phyloP scores from a whole-genome alignment of 2,113 vertebrate species.

The Ictalurus punctatus region DNA sequence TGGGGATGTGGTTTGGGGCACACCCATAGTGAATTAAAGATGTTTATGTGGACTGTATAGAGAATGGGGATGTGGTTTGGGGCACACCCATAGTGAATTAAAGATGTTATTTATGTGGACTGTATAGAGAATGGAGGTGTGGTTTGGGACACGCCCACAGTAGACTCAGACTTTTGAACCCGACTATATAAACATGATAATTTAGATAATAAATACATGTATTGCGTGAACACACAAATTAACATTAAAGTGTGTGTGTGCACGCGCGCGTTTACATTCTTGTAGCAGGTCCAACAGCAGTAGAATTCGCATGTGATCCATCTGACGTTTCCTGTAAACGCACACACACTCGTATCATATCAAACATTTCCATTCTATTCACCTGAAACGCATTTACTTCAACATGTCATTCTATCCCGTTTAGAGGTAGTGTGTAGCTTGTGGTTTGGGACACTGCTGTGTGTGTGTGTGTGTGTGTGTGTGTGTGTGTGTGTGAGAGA shows the following conservation, averaged over 20 bases:
- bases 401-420: background rate
- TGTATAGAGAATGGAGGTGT: background rate
- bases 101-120: too few relatives aligned
- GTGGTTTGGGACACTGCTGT: background rate
- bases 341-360: background rate
- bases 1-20: too few relatives aligned
- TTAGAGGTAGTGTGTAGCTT: background rate
- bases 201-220: background rate
- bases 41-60: too few relatives aligned
- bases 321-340: slow-evolving; percentile 22
- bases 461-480: background rate
- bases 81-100: too few relatives aligned
- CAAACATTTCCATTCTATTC: background rate
- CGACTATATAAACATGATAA: background rate
- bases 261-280: slow-evolving; percentile 19
- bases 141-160: background rate
- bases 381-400: background rate
- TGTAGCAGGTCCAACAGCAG: slow-evolving; percentile 18
- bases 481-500: background rate
- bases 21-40: background rate
- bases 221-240: background rate
- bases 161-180: background rate
- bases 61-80: too few relatives aligned
- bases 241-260: background rate
- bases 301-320: slow-evolving; percentile 9